Base-by-base conservation (phyloP, 2,888 invertebrate genomes). In the Aphodius granarius region DNA sequence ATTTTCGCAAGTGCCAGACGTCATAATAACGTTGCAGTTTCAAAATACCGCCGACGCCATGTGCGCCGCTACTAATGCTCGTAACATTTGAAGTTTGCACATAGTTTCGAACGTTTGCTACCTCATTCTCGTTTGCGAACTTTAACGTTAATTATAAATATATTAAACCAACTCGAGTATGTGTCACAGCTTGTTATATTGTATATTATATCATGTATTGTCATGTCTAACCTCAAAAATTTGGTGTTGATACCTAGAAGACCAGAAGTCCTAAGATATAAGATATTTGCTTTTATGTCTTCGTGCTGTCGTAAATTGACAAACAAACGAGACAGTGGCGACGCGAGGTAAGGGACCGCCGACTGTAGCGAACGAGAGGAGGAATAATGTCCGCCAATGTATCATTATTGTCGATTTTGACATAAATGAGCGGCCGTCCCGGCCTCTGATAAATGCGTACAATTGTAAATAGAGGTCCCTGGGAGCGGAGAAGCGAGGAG, bases 321-420 rank as follows among this genome's bases (percentile, higher is more conserved):
- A 68, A 68, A 68, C 68, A 68, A 68, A 68, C 68, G 68, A 68
- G 68, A 68, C 68, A 68, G 68, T 22, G 68, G 68, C 68, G 68
- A 21, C 68, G 68, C 68, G 22, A 22, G 13, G 22, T n/a, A 22
- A 21, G 22, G 68, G 68, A 22, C 21, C 68, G 68, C 21, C 68
- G 21, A 22, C 68, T 20, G 20, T n/a, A 20, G 21, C 22, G 22
- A 68, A 22, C 82, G 81, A 83, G 43, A 13, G 13, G 43, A 68
- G 68, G 68, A 68, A 68, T 68, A 68, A 68, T 68, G 68, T 68
- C 68, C 68, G 68, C 21, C 82, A 81, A 83, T 83, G 83, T 83
- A 83, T 84, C 84, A 84, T 84, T 84, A 84, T 84, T 84, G 84
- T 84, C 85, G 83, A 84, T 84, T 83, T 83, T 82, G 85, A 84